phyloP scores from a whole-genome alignment of 2,797 vertebrate species.

The Tarsius wallacei region DNA sequence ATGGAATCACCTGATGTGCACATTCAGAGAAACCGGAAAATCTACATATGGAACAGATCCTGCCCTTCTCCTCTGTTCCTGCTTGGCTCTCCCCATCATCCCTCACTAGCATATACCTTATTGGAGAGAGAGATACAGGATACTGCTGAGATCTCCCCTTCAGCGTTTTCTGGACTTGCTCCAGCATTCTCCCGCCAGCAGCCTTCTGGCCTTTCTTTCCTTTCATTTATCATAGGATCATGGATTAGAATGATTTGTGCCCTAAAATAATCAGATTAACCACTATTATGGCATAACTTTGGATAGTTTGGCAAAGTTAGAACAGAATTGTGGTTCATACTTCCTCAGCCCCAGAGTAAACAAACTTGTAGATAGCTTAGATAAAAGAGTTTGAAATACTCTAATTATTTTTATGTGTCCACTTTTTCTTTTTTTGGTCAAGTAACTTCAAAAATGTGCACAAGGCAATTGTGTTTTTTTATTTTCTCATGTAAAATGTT shows the following conservation, averaged over 20 bases:
- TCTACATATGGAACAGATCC: neutral
- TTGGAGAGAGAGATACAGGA: neutral
- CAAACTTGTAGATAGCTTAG: slow-evolving; percentile 52
- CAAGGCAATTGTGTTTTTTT: slow-evolving; percentile 15
- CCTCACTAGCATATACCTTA: neutral
- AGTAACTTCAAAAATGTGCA: slow-evolving; percentile 31
- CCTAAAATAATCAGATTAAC: slow-evolving; percentile 64
- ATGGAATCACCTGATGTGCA: neutral
- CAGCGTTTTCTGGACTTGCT: slow-evolving; percentile 37
- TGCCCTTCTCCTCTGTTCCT: neutral
- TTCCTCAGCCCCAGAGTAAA: slow-evolving; percentile 20
- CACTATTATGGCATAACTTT: slow-evolving; percentile 27
- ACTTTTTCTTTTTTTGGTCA: slow-evolving; percentile 12
- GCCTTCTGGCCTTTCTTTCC: slow-evolving; percentile 43
- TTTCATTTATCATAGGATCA: slow-evolving; percentile 54
- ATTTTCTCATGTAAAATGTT: slow-evolving; percentile 49
- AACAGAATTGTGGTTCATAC: slow-evolving; percentile 51
- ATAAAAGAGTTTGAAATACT: slow-evolving; percentile 63
- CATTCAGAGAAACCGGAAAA: slow-evolving; percentile 42
- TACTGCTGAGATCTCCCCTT: neutral
- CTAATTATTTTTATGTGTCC: neutral
- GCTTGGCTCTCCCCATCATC: neutral
- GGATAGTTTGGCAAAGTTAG: slow-evolving; percentile 51
- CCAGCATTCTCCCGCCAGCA: slow-evolving; percentile 7
- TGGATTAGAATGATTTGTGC: slow-evolving; percentile 44